A percentile compares a stretch with the other conserved stretches of the same genome.
phyloP scores from a whole-genome alignment of 2,797 vertebrate species.

The Pempheris klunzingeri region DNA sequence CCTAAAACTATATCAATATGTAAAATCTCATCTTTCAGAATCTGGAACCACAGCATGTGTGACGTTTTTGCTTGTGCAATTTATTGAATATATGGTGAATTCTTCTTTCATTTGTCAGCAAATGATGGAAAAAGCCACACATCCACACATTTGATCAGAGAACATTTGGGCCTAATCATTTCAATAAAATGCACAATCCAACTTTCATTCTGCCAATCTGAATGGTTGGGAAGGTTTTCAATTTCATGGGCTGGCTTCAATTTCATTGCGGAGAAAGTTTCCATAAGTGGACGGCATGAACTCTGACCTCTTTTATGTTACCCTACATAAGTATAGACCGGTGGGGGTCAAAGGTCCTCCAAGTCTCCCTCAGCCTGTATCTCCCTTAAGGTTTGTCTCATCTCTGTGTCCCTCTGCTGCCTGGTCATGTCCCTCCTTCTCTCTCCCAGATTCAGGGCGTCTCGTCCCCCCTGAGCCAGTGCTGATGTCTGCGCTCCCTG shows the following conservation, averaged over 20 bases:
- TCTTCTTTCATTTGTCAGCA: background rate
- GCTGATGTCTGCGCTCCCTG: conserved; percentile 72
- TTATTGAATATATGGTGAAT: too few relatives aligned
- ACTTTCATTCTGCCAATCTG: background rate
- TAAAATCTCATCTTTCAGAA: background rate
- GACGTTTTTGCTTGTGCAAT: background rate
- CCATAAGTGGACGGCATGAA: background rate
- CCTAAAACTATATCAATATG: conserved; percentile 3
- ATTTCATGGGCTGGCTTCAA: conserved; percentile 16
- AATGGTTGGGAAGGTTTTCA: conserved; percentile 14
- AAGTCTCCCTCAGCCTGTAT: conserved; percentile 19
- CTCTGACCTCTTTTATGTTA: background rate
- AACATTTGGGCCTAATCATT: background rate
- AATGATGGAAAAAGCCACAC: background rate
- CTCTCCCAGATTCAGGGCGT: conserved; percentile 27
- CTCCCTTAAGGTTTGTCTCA: conserved; percentile 50
- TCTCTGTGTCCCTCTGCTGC: conserved; percentile 42
- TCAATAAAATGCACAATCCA: background rate
- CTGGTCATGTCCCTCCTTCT: conserved; percentile 38
- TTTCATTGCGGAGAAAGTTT: conserved; percentile 1
- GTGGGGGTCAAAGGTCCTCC: conserved; percentile 36
- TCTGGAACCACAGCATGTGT: background rate
- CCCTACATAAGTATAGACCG: background rate
- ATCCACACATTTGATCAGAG: background rate
- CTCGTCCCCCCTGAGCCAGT: conserved; percentile 44